A percentile compares a stretch with the other conserved stretches of the same genome.
Evolutionary conservation across 2,797 vertebrate genomes (phyloP).

Genomic region (Hydrolagus colliei): DNA sequence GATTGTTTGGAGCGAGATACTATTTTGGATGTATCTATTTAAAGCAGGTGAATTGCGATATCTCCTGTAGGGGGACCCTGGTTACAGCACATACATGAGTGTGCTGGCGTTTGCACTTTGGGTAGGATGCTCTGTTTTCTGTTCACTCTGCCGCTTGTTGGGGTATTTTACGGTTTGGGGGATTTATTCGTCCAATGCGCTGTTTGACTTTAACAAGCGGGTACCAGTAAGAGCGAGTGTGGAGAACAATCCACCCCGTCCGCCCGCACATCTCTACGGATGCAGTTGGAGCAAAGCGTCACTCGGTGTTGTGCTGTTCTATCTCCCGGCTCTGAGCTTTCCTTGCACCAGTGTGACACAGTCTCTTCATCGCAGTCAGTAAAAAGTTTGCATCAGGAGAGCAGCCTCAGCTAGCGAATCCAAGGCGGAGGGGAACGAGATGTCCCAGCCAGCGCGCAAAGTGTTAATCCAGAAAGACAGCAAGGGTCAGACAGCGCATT

Average conservation of each 20-base stretch:
- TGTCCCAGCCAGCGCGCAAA: background rate
- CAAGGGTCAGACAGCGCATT: background rate
- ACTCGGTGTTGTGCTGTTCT: background rate
- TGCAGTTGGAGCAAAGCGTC: background rate
- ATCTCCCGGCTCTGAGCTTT: conserved; percentile 9
- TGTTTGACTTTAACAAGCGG: background rate
- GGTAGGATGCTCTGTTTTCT: conserved; percentile 56
- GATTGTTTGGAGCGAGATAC: conserved; percentile 6
- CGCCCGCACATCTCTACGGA: background rate
- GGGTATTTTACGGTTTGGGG: conserved; percentile 55
- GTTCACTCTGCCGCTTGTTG: conserved; percentile 56
- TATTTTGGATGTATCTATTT: conserved; percentile 52
- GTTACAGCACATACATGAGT: conserved; percentile 73
- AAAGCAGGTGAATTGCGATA: conserved; percentile 66
- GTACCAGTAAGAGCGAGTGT: background rate
- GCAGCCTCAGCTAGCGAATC: conserved; percentile 6
- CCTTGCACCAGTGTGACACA: background rate
- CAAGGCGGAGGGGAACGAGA: background rate
- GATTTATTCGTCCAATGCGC: background rate
- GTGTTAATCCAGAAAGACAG: conserved; percentile 1
- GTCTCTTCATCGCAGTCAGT: background rate
- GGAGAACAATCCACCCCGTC: background rate
- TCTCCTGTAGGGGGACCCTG: conserved; percentile 79
- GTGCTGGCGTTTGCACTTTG: conserved; percentile 60
- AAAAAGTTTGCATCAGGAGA: background rate